These are phyloP conservation scores for Ginglymostoma cirratum DNA, from an alignment of 2,113 vertebrate species.

Conservation along the genomic window DNA sequence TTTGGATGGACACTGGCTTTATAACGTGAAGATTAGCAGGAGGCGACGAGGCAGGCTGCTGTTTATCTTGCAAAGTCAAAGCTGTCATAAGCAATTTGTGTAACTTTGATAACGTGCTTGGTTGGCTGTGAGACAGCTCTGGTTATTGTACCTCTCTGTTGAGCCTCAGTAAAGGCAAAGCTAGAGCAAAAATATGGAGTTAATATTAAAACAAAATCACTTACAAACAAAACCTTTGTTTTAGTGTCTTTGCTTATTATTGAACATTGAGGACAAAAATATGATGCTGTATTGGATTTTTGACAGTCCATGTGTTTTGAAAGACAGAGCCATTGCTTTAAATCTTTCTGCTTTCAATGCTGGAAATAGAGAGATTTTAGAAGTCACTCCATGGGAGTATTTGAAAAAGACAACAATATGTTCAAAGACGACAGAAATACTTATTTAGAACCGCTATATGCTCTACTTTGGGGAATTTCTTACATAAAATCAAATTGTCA, in stretches of 20 bases:
- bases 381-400: not conserved
- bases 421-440: not conserved
- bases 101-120: conserved; percentile 28
- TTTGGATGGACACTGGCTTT: conserved; percentile 38
- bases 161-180: not conserved
- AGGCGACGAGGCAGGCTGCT: conserved; percentile 41
- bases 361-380: not conserved
- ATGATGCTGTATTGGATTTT: not conserved
- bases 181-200: not conserved
- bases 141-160: conserved; percentile 41
- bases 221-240: not conserved
- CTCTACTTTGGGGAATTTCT: not conserved
- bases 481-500: not conserved
- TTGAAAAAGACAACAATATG: conserved; percentile 2
- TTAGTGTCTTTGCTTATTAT: not conserved
- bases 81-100: conserved; percentile 42
- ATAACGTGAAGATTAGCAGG: conserved; percentile 40
- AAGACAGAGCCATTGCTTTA: not conserved
- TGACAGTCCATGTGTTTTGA: not conserved
- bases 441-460: not conserved
- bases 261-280: not conserved
- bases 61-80: conserved; percentile 42
- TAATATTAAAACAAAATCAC: not conserved
- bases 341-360: not conserved
- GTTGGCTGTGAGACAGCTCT: conserved; percentile 32